These are phyloP conservation scores for Archilochus colubris DNA, from an alignment of 2,113 vertebrate species.

Conservation along the genomic window DNA sequence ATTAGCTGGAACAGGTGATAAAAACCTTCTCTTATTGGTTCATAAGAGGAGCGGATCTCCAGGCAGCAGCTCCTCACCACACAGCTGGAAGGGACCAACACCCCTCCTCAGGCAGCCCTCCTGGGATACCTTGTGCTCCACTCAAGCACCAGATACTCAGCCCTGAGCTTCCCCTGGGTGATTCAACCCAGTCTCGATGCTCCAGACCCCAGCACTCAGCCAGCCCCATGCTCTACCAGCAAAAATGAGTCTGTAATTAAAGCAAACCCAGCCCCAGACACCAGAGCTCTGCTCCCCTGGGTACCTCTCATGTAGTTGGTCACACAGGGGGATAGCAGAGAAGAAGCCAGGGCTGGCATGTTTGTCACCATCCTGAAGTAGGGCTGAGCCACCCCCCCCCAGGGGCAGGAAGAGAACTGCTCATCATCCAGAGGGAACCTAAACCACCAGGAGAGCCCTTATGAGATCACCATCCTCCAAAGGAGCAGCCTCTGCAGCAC, in stretches of 20 bases:
- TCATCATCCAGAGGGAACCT: neutral
- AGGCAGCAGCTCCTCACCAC: neutral
- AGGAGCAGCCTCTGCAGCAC: neutral
- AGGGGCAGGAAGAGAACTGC: rapidly evolving
- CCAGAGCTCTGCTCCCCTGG: neutral
- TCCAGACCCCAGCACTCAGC: neutral
- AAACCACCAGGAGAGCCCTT: neutral
- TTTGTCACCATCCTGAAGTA: neutral
- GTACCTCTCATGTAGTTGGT: rapidly evolving
- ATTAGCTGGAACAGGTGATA: constrained; percentile 41
- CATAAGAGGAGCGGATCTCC: constrained; percentile 3
- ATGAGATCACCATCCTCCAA: neutral
- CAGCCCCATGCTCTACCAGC: rapidly evolving
- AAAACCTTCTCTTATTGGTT: constrained; percentile 23
- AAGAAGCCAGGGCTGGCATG: rapidly evolving
- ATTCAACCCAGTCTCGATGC: rapidly evolving
- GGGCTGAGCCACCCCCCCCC: neutral
- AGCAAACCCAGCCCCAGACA: neutral
- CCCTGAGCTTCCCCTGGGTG: rapidly evolving
- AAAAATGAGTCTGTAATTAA: rapidly evolving
- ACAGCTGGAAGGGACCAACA: neutral
- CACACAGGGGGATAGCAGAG: neutral
- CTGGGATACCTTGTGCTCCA: neutral
- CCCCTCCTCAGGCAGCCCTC: neutral
- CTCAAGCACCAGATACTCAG: rapidly evolving